These are phyloP conservation scores for Tricholauxania praeusta DNA, from an alignment of 2,888 invertebrate genomes.

Conservation along the genomic window DNA sequence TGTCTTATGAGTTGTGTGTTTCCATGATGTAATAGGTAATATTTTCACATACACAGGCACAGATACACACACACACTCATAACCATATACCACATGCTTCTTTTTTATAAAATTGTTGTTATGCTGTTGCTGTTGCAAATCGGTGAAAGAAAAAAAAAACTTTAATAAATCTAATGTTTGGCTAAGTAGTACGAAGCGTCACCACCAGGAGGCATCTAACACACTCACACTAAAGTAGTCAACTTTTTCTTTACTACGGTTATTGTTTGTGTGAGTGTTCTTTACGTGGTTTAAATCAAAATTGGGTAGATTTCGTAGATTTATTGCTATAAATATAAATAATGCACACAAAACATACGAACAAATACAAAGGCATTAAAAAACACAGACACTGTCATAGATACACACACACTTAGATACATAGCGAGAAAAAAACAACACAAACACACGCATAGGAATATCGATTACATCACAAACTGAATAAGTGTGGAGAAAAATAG, in stretches of 20 bases:
- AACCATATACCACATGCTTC: too few relatives aligned
- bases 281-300: conserved; percentile 24
- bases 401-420: neutral
- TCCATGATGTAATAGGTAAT: conserved; percentile 4
- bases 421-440: neutral
- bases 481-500: conserved; percentile 1
- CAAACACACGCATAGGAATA: conserved; percentile 21
- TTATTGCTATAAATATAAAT: conserved; percentile 33
- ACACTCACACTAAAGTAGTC: neutral
- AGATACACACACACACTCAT: neutral
- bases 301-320: conserved; percentile 32
- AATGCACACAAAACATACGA: conserved; percentile 9
- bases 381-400: neutral
- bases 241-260: neutral
- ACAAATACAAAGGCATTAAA: neutral
- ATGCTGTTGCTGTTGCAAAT: too few relatives aligned
- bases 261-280: neutral
- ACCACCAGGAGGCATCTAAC: neutral
- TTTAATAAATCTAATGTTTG: conserved; percentile 16
- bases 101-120: too few relatives aligned
- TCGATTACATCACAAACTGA: conserved; percentile 34
- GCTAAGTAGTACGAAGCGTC: conserved; percentile 15
- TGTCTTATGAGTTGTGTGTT: conserved; percentile 5
- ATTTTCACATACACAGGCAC: neutral
- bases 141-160: neutral